Base-by-base conservation (phyloP, 2,888 invertebrate species). In the Eupelmus urozonus region DNA sequence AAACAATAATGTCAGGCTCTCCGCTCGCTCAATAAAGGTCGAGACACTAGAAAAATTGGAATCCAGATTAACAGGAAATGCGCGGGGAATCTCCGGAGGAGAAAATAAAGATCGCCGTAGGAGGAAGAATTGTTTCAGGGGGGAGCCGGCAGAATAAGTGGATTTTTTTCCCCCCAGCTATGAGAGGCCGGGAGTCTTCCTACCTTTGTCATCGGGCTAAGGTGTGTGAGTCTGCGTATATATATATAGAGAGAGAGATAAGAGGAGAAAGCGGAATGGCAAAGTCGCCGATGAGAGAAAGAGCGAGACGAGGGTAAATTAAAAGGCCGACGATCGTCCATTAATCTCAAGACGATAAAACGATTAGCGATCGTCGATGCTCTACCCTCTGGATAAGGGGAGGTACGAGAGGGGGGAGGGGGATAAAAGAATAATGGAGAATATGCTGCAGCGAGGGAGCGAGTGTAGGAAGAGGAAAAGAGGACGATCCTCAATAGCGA, bases 341-440 rank as follows among this genome's bases (percentile, higher is more conserved):
- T 83, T 84, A 84, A 83, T 84, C 82, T 81, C 81, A 74, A 81
- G 82, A 81, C 78, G 82, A 82, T 83, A 82, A 83, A 84, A 82
- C 83, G 82, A 83, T 84, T 84, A 83, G 84, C 81, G 82, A 83
- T 83, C 81, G 80, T 23, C 51, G 51, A 51, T 60, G 67, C 49
- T 49, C 27, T 42, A 16, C n/a, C n/a, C n/a, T n/a, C n/a, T n/a
- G 60, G 49, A 40, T 40, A 66, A 51, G 16, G 18, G 20, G n/a
- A n/a, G n/a, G n/a, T n/a, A n/a, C n/a, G 29, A 27, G n/a, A 63
- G n/a, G 25, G 27, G 65, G 51, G n/a, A 63, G n/a, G 9, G 29
- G 23, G 34, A 53, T 66, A 57, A 42, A 66, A 34, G 63, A 62
- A 72, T 51, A 63, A 45, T 60, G 77, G 53, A 70, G 63, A 69